phyloP scores from a whole-genome alignment of 2,888 invertebrate genomes.

The Entomobrya proxima region DNA sequence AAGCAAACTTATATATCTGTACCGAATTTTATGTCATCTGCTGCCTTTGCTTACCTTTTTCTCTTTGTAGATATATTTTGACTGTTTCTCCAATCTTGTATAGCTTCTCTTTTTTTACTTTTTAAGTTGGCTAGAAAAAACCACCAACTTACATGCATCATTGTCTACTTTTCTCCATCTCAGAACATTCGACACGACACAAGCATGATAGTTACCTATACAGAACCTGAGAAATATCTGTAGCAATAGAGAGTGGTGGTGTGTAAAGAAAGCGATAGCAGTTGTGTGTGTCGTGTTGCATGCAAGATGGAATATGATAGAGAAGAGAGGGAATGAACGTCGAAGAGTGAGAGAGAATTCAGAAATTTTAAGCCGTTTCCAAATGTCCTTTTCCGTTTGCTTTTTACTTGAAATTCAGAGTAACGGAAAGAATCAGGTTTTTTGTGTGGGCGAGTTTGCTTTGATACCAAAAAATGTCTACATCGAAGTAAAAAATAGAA shows the following conservation, averaged over 20 bases:
- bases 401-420: constrained; percentile 61
- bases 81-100: not conserved
- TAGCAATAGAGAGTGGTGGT: not conserved
- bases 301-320: constrained; percentile 38
- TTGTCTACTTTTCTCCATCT: constrained; percentile 4
- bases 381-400: constrained; percentile 48
- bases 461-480: constrained; percentile 9
- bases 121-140: not conserved
- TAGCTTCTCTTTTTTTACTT: not conserved
- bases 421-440: constrained; percentile 52
- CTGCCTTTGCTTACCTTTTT: constrained; percentile 44
- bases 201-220: not conserved
- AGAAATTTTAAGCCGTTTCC: constrained; percentile 64
- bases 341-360: too few relatives aligned
- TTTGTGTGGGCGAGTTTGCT: constrained; percentile 28
- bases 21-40: constrained; percentile 44
- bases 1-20: not conserved
- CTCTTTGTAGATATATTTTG: constrained; percentile 21
- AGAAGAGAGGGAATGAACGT: constrained; percentile 27
- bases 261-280: constrained; percentile 27
- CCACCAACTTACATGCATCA: constrained; percentile 16
- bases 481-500: not conserved
- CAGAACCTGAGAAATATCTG: not conserved
- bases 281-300: constrained; percentile 2
- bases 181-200: not conserved